Base-by-base conservation (phyloP, 2,113 vertebrate genomes). In the Fregetta grallaria region DNA sequence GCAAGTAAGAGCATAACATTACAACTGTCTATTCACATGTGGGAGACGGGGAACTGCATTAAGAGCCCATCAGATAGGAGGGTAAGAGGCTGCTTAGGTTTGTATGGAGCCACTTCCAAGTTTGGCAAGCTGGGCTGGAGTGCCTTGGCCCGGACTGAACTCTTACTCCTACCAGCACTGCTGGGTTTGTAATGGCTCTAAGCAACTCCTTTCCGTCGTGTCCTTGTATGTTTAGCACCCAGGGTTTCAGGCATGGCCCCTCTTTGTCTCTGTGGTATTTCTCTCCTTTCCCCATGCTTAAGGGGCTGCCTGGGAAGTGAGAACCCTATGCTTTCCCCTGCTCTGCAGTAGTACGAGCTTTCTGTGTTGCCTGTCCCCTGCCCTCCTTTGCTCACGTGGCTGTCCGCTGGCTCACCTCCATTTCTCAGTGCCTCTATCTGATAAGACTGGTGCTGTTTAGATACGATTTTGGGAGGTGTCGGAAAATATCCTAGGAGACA, bases 61-160 rank as follows among this genome's bases (percentile, higher is more conserved):
- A 38, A 70, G 23, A 85, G 95, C 89, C 93, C 77, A 94, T 92
- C 91, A 92, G 96, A 91, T 92, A 86, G 91, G 81, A 76, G 36
- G 50, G 40, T 70, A 94, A 90, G 86, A 96, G 67, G 50, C 89
- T 95, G 73, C 73, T 94, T 81, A 66, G 58, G 58, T 94, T 94
- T 49, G 18, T 82, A 42, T 68, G 87, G 78, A 96, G 70, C 15
- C 73, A 62, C 45, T 95, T 89, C 66, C 62, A 90, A 70, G 70
- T 84, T 82, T 91, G 87, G 80, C 77, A 90, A 79, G 67, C 71
- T 42, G 34, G 27, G 38, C 73, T 72, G 44, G 18, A 61, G 53
- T 71, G 70, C 58, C 44, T 89, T 87, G 91, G 92, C 83, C 92
- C 7, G 25, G 62, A 34, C 84, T 86, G 92, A 94, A 89, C 92